A percentile compares a stretch with the other conserved stretches of the same genome.
phyloP scores from a whole-genome alignment of 2,113 vertebrate species.

The Rynchops niger region DNA sequence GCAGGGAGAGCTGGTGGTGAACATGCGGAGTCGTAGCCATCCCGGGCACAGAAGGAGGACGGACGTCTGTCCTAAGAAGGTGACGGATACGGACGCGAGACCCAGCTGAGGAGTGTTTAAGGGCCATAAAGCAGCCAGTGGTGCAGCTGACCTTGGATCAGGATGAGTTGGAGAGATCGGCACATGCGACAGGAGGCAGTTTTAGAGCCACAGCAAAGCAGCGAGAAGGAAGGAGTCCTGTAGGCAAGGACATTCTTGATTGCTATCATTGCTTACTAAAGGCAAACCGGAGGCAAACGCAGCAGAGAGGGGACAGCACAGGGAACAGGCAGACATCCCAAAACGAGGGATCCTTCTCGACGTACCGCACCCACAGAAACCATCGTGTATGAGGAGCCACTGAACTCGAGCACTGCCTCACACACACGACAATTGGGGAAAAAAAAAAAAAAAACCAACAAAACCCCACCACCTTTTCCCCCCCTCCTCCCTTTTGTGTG shows the following conservation, averaged over 20 bases:
- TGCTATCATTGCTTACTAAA: neutral
- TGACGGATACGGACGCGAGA: rapidly evolving
- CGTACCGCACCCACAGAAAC: neutral
- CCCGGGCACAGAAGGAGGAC: rapidly evolving
- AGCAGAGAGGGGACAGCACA: neutral
- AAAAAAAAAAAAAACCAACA: too few relatives aligned
- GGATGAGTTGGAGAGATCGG: neutral
- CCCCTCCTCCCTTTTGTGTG: neutral
- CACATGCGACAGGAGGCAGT: neutral
- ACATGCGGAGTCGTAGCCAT: neutral
- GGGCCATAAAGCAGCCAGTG: neutral
- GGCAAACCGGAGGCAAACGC: neutral
- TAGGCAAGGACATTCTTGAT: neutral
- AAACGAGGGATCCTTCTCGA: neutral
- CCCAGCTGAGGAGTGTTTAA: neutral
- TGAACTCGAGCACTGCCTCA: neutral
- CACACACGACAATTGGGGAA: rapidly evolving
- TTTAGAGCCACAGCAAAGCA: neutral
- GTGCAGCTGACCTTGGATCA: neutral
- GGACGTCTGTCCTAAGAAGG: neutral
- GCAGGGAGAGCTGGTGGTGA: rapidly evolving
- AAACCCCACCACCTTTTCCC: too few relatives aligned
- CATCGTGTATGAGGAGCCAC: neutral
- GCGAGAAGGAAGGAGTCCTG: neutral
- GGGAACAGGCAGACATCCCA: neutral